A percentile compares a stretch with the other conserved stretches of the same genome.
phyloP scores from a whole-genome alignment of 2,797 vertebrate genomes.

The Peromyscus attwateri region DNA sequence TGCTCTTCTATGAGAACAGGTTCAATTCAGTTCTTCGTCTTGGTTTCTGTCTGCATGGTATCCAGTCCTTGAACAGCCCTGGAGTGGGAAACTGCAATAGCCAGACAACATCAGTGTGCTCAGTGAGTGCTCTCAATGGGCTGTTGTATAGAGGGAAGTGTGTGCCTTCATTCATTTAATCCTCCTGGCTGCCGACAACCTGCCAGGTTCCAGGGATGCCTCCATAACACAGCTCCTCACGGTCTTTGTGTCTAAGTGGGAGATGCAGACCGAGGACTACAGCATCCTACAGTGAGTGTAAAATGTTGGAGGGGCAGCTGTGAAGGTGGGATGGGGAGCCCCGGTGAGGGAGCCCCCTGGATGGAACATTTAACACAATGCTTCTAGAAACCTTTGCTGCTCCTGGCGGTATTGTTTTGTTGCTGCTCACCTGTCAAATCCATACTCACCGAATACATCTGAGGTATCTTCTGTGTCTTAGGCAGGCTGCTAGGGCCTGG shows the following conservation, averaged over 20 bases:
- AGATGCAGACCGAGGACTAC: background rate
- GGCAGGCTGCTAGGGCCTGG: background rate
- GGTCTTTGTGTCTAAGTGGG: background rate
- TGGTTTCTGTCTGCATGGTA: fast-evolving
- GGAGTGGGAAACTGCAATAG: no score
- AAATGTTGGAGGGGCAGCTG: background rate
- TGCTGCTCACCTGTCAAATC: background rate
- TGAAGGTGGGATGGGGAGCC: background rate
- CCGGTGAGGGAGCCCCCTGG: background rate
- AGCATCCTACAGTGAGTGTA: background rate
- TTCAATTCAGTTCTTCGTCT: background rate
- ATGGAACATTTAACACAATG: background rate
- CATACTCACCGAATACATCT: background rate
- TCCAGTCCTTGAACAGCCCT: no score
- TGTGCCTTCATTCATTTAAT: background rate
- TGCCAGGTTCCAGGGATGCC: no score
- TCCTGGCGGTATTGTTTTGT: background rate
- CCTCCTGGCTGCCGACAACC: background rate
- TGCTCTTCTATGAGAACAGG: background rate
- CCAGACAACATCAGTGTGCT: no score
- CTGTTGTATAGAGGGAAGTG: background rate
- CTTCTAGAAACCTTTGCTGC: background rate
- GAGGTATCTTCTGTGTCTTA: background rate
- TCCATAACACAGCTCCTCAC: background rate
- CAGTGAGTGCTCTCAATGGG: no score